A percentile compares a stretch with the other conserved stretches of the same genome.
Evolutionary conservation across 2,797 vertebrate species (phyloP).

Genomic region (Ambastaia sidthimunki): DNA sequence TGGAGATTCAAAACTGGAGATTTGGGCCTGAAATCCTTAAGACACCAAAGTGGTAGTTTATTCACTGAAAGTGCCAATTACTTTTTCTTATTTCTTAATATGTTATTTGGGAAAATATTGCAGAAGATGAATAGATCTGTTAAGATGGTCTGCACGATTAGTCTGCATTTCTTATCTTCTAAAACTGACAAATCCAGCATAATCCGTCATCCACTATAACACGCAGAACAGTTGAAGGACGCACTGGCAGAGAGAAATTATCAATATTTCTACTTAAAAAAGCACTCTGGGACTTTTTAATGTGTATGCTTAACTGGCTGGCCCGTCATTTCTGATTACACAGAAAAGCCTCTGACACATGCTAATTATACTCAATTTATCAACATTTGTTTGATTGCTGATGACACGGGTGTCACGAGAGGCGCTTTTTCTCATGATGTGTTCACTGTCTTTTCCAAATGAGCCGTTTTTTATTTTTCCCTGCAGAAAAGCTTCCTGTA

Average conservation of each 20-base stretch:
- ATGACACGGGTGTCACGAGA: constrained; percentile 60
- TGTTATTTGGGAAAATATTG: constrained; percentile 18
- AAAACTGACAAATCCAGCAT: constrained; percentile 43
- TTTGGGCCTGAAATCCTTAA: not conserved
- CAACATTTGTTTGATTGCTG: constrained; percentile 59
- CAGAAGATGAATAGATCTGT: constrained; percentile 39
- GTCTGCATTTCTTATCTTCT: constrained; percentile 24
- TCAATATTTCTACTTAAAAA: constrained; percentile 52
- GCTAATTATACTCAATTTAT: constrained; percentile 64
- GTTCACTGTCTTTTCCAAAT: constrained; percentile 60
- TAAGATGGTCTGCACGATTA: constrained; percentile 42
- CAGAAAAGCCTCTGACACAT: constrained; percentile 47
- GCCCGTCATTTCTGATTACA: constrained; percentile 55
- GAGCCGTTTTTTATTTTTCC: constrained; percentile 48
- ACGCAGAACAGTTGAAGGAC: constrained; percentile 26
- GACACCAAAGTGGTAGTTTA: not conserved
- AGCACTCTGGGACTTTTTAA: constrained; percentile 47
- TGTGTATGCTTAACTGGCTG: constrained; percentile 53
- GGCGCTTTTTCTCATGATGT: constrained; percentile 57
- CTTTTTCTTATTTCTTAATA: constrained; percentile 6
- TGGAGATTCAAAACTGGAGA: not conserved
- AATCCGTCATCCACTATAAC: constrained; percentile 48
- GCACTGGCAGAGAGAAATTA: constrained; percentile 43
- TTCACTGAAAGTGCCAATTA: not conserved
- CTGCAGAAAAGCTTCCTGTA: constrained; percentile 55